These are phyloP conservation scores for Falco novaeseelandiae DNA, from an alignment of 2,797 vertebrate species.

Conservation along the genomic window DNA sequence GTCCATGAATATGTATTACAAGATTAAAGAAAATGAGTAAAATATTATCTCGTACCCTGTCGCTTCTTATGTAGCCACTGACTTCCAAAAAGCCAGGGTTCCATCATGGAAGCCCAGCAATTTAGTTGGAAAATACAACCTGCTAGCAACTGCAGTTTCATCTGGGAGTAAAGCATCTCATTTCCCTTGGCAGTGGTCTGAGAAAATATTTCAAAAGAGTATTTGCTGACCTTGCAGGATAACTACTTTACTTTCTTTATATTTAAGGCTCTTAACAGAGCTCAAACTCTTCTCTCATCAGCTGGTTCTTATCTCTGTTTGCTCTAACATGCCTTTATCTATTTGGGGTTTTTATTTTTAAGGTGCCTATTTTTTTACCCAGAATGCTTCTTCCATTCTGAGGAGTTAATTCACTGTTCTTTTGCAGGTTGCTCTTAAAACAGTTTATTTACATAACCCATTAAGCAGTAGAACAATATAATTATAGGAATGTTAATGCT, in stretches of 20 bases:
- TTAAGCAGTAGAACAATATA: background rate
- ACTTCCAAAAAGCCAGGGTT: background rate
- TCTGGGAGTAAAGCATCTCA: background rate
- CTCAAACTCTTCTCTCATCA: background rate
- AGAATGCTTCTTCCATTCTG: background rate
- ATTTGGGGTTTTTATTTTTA: background rate
- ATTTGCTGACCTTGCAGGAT: background rate
- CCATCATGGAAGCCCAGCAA: background rate
- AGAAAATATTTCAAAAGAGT: background rate
- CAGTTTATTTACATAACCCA: background rate
- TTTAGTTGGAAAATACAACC: background rate
- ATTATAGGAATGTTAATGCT: background rate
- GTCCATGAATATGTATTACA: background rate
- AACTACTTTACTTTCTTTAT: background rate
- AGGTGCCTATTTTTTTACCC: background rate
- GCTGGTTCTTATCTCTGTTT: background rate
- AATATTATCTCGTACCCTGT: background rate
- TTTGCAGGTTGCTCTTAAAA: background rate
- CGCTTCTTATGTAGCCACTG: background rate
- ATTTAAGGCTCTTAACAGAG: background rate
- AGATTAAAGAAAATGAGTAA: background rate
- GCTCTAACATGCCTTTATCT: background rate
- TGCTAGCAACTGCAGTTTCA: background rate
- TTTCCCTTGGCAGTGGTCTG: background rate
- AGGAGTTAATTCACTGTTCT: background rate